A percentile compares a stretch with the other conserved stretches of the same genome.
These are phyloP conservation scores for Drosophila siamana DNA, from an alignment of 2,888 invertebrate genomes.

Conservation along the genomic window DNA sequence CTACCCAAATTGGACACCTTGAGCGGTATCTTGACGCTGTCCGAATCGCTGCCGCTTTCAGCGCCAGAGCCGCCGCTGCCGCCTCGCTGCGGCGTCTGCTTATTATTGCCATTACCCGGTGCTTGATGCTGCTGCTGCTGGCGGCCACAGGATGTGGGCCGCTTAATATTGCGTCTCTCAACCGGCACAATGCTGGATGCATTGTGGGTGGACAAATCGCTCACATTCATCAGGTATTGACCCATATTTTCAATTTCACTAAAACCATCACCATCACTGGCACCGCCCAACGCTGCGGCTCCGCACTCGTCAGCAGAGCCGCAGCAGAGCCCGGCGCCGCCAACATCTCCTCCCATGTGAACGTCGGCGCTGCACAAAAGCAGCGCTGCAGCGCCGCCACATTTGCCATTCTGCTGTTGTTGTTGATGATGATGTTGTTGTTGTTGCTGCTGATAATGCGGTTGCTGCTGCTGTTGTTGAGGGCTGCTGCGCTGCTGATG, in stretches of 20 bases:
- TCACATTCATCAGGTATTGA: slow-evolving; percentile 84
- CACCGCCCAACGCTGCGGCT: slow-evolving; percentile 83
- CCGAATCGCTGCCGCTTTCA: slow-evolving; percentile 90
- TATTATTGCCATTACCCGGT: slow-evolving; percentile 61
- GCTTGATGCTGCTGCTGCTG: slow-evolving; percentile 67
- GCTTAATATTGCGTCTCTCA: slow-evolving; percentile 84
- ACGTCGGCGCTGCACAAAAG: slow-evolving; percentile 76
- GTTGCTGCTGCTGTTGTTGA: slow-evolving; percentile 65
- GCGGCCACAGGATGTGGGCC: slow-evolving; percentile 80
- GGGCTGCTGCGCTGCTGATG: slow-evolving; percentile 58
- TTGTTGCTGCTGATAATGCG: slow-evolving; percentile 49
- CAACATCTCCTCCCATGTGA: slow-evolving; percentile 59
- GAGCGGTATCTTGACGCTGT: slow-evolving; percentile 89
- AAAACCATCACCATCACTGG: slow-evolving; percentile 85
- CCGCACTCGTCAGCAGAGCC: slow-evolving; percentile 69
- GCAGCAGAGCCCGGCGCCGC: slow-evolving; percentile 46
- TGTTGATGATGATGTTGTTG: slow-evolving; percentile 52
- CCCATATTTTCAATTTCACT: slow-evolving; percentile 85
- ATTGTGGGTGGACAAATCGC: slow-evolving; percentile 51
- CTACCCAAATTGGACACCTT: slow-evolving; percentile 86
- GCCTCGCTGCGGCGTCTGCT: slow-evolving; percentile 66
- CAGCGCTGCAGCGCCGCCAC: slow-evolving; percentile 44
- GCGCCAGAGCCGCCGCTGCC: slow-evolving; percentile 79
- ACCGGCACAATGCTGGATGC: slow-evolving; percentile 55
- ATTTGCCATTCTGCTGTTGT: slow-evolving; percentile 74